Conservation (phyloP, 2,113 vertebrate species). For the Sceloporus tristichus region DNA sequence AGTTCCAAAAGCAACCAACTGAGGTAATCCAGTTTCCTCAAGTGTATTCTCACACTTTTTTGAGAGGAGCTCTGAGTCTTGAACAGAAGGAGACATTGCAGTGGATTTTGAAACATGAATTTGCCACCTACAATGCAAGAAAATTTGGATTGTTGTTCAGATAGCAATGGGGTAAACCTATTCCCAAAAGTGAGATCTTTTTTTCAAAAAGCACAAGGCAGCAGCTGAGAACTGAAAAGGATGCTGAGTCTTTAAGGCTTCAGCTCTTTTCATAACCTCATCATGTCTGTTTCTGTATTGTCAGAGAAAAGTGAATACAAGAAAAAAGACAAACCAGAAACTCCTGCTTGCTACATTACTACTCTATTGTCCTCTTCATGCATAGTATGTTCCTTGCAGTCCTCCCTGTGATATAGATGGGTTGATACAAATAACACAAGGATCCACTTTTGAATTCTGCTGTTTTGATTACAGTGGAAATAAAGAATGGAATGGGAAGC, state of each 20-base stretch:
- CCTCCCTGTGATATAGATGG: neutral
- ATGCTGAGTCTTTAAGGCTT: neutral
- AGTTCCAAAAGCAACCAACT: neutral
- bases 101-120: neutral
- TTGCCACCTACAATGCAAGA: neutral
- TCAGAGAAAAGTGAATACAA: neutral
- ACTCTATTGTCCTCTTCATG: neutral
- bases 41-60: neutral
- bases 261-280: neutral
- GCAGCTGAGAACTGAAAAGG: conserved; percentile 8
- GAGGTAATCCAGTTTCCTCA: neutral
- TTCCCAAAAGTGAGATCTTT: neutral
- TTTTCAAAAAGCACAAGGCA: conserved; percentile 11
- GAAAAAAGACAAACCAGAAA: conserved; percentile 5
- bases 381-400: neutral
- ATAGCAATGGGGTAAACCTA: neutral
- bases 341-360: conserved; percentile 4
- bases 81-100: neutral
- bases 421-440: neutral
- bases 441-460: neutral
- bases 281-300: neutral
- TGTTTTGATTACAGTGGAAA: neutral
- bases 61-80: neutral
- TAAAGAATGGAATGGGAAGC: conserved; percentile 13
- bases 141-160: conserved; percentile 11